Evolutionary conservation across 2,113 vertebrate species (phyloP), one percentile per base, ranked within the genome.

Genomic region (Connochaetes taurinus): DNA sequence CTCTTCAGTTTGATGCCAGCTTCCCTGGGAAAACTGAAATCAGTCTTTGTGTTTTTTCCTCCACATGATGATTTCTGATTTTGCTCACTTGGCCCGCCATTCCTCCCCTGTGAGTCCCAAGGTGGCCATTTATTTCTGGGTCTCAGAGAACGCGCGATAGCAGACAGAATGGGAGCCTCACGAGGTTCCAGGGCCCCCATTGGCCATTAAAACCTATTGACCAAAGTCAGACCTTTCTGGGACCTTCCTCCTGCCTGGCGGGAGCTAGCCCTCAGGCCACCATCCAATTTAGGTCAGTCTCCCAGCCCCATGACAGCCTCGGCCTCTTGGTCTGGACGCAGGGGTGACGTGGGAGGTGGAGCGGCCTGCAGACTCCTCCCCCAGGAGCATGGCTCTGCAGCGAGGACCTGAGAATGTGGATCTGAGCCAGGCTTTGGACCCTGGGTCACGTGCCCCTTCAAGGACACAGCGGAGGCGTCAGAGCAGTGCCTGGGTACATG

Each of bases 1-100:
- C 98, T 96, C 97, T 94, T 97, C 97, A 89, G 8, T 62, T 96
- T 94, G 98, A 96, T 95, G 98, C 93, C 97, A 98, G 89, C 90
- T 45, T 98, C 74, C 97, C 92, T 96, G 88, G 94, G 98, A 98
- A 98, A 97, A 95, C 87, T 31, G 81, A 93, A 91, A 81, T 83
- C 16, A 12, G 50, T 81, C 91, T 97, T 96, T 97, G 97, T 93
- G 84, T 95, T 81, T 84, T 8, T 94, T 60, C 67, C 52, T 45
- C 50, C 5, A 0, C 31, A 1, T 8, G 31, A 40, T 14, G 90
- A 16, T 50, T 40, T 60, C 36, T 84, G 55, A 60, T 17, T 85
- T 50, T 33, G 1, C 94, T 92, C 81, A 27, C 87, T 55, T 6
- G 36, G 36, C 62, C 21, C 31, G 47, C n/a, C 57, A 1, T n/a